Evolutionary conservation across 2,888 invertebrate genomes (phyloP), one percentile per base, ranked within the genome.

Genomic region (Cantharis nigra): DNA sequence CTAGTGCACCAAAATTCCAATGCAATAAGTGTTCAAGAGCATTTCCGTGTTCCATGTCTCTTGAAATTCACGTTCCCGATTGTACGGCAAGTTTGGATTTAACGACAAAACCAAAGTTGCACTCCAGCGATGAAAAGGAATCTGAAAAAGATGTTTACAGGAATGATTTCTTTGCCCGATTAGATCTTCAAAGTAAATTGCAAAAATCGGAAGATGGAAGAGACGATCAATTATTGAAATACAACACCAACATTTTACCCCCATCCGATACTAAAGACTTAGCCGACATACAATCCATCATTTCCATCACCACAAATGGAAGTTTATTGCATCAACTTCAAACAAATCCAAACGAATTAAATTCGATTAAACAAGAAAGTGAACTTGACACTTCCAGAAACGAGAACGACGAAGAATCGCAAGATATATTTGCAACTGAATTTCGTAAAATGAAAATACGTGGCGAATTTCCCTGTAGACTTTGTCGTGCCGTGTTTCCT

Each of bases 401-500:
- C 13, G 83, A 84, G 75, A 80, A 80, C 11, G 82, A 81, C 70
- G 93, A 95, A 85, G 96, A 96, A 86, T 92, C 93, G 0, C 96
- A 96, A 86, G 96, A 96, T 85, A 92, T 93, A 62, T 96, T 96
- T 83, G 95, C 95, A 0, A 93, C 95, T 0, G 96, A 96, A 83
- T 96, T 96, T 83, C 90, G 96, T n/a, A 93, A 94, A 82, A 96
- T 97, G 96, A 97, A 97, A 85, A 87, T 96, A 69, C 93, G 96
- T 62, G 96, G 97, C 0, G 96, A 96, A 85, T 97, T 97, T 85
- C 96, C 97, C 0, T 98, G 98, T 87, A 92, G 96, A 78, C 90
- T 97, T n/a, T 98, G 98, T 87, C 91, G 93, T 0, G 94, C 95
- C 0, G 93, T 96, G 28, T 97, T 97, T 86, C 96, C 96, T 0